A percentile compares a stretch with the other conserved stretches of the same genome.
These are phyloP conservation scores for Empidonax traillii DNA, from an alignment of 2,113 vertebrate genomes.

Conservation along the genomic window DNA sequence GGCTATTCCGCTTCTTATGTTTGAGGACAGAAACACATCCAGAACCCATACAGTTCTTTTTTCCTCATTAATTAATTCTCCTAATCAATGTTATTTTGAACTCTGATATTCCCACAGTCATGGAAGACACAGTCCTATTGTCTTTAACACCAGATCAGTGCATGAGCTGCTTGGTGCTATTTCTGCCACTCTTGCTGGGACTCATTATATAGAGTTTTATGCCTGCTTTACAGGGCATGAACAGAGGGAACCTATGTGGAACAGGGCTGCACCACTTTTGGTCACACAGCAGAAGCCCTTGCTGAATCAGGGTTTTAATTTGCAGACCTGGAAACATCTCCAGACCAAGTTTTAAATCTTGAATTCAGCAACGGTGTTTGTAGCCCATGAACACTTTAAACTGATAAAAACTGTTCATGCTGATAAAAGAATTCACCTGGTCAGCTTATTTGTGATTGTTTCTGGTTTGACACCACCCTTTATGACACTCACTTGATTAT, in stretches of 20 bases:
- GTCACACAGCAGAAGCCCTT: not conserved
- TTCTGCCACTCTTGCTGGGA: not conserved
- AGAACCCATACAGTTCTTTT: not conserved
- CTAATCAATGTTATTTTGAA: not conserved
- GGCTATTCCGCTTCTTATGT: not conserved
- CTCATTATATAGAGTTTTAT: not conserved
- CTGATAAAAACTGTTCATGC: not conserved
- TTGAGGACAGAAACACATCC: not conserved
- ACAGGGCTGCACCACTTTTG: not conserved
- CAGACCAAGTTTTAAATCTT: not conserved
- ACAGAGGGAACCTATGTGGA: not conserved
- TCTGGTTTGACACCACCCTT: not conserved
- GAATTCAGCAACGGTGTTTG: not conserved
- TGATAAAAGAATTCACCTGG: not conserved
- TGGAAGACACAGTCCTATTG: rapidly evolving
- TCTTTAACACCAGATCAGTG: not conserved
- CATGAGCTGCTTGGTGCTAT: not conserved
- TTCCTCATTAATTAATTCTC: not conserved
- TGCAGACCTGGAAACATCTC: not conserved
- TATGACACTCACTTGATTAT: not conserved
- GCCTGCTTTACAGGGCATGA: not conserved
- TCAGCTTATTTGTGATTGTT: not conserved
- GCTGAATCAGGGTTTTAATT: not conserved
- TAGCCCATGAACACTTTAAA: not conserved
- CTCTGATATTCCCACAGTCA: not conserved